These are phyloP conservation scores for Coenobita brevimanus DNA, from an alignment of 1,140 invertebrate species.

Conservation along the genomic window DNA sequence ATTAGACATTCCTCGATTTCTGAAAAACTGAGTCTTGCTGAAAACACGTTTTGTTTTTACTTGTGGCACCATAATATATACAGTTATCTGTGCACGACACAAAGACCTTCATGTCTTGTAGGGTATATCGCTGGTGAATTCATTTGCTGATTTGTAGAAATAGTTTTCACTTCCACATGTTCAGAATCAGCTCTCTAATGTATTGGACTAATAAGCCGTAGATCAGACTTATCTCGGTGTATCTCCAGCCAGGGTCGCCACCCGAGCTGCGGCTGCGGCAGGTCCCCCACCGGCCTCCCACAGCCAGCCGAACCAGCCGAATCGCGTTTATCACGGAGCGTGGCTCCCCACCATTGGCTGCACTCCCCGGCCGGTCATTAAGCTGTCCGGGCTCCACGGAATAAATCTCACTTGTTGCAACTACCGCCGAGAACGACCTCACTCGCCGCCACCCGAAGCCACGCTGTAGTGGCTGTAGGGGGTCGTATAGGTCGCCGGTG, in stretches of 20 bases:
- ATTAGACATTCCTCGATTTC: no score
- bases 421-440: not conserved
- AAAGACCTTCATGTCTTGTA: no score
- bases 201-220: slow-evolving; percentile 41
- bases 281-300: slow-evolving; percentile 9
- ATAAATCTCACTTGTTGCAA: slow-evolving; percentile 53
- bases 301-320: slow-evolving; percentile 29
- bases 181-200: no score
- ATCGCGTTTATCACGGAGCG: slow-evolving; percentile 35
- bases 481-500: no score
- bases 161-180: no score
- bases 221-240: slow-evolving; percentile 41
- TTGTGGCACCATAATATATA: no score
- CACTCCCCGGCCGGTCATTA: slow-evolving; percentile 33
- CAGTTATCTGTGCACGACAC: no score
- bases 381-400: slow-evolving; percentile 36
- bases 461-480: no score
- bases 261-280: not conserved
- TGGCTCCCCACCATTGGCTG: slow-evolving; percentile 27
- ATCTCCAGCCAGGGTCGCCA: not conserved
- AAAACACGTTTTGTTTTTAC: no score
- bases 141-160: no score
- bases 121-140: no score
- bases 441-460: not conserved
- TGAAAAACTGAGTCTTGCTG: no score